phyloP scores from a whole-genome alignment of 2,113 vertebrate genomes.

The Isurus oxyrinchus region DNA sequence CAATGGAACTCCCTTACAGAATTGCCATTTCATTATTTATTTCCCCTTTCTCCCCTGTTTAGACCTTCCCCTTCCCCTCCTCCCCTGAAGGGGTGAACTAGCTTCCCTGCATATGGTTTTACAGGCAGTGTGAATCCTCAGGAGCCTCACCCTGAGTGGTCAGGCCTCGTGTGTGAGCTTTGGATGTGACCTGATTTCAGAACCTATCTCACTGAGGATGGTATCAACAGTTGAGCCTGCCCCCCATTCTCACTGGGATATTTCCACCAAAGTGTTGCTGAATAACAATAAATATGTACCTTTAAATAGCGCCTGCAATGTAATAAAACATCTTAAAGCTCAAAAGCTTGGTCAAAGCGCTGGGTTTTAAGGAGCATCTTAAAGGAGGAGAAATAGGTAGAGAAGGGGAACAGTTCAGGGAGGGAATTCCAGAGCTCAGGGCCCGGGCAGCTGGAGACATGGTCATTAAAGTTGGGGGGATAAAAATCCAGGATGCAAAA shows the following conservation, averaged over 20 bases:
- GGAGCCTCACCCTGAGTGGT: neutral
- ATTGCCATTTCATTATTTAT: neutral
- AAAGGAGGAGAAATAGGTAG: neutral
- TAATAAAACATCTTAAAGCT: neutral
- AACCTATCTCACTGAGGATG: neutral
- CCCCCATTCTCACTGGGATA: neutral
- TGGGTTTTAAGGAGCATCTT: neutral
- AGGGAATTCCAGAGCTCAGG: neutral
- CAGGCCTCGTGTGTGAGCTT: neutral
- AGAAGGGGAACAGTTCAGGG: neutral
- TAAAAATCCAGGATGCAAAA: neutral
- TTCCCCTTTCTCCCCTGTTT: neutral
- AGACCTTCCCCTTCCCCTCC: too few species aligned
- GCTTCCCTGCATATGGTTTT: neutral
- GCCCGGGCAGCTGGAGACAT: neutral
- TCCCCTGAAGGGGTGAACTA: too few species aligned
- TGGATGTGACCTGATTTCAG: neutral
- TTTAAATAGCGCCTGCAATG: neutral
- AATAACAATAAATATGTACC: neutral
- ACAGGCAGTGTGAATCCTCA: neutral
- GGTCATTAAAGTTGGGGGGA: neutral
- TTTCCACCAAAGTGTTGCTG: neutral
- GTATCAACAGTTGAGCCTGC: neutral
- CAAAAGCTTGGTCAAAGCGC: neutral
- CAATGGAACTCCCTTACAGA: neutral